A percentile compares a stretch with the other conserved stretches of the same genome.
Evolutionary conservation across 2,888 invertebrate species (phyloP).

Genomic region (Anodontia alba): DNA sequence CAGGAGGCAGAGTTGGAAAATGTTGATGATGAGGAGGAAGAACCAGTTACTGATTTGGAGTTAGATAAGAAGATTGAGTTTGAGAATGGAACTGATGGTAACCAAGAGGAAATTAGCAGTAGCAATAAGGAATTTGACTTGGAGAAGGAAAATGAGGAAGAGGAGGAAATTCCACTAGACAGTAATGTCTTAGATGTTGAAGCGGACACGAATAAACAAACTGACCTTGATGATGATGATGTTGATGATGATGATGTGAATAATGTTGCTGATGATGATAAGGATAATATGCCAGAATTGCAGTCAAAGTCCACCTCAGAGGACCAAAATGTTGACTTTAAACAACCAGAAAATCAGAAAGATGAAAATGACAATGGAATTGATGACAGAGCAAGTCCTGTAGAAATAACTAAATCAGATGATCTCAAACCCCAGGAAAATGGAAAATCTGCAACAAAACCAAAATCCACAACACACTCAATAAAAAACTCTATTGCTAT

Average conservation of each 20-base stretch:
- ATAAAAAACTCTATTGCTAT: slow-evolving; percentile 42
- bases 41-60: neutral
- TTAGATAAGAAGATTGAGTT: neutral
- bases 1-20: neutral
- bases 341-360: neutral
- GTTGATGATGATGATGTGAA: neutral
- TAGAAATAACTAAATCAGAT: neutral
- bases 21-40: slow-evolving; percentile 7
- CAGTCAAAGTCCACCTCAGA: neutral
- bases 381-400: neutral
- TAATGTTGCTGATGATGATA: neutral
- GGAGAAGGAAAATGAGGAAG: slow-evolving; percentile 14
- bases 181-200: no score
- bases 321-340: neutral
- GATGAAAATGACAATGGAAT: slow-evolving; percentile 16
- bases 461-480: neutral
- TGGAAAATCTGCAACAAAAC: neutral
- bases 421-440: slow-evolving; percentile 1
- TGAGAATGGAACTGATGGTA: no score
- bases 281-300: neutral
- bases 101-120: no score
- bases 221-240: no score
- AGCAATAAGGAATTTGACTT: neutral
- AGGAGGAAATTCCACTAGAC: neutral
- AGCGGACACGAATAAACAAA: no score